Evolutionary conservation across 1,140 invertebrate species (phyloP).

Genomic region (Drosophila paulistorum): DNA sequence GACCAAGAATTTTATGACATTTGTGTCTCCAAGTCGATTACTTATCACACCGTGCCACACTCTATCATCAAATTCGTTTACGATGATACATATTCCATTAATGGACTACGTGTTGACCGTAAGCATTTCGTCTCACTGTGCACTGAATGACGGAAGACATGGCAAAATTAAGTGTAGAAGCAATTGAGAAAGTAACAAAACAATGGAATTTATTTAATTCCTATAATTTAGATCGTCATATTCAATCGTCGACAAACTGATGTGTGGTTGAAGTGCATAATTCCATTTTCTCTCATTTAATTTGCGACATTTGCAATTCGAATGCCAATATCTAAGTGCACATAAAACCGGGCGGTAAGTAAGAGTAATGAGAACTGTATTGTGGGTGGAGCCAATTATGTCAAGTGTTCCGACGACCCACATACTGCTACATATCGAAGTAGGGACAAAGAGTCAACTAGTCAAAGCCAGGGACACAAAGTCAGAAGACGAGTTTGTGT

Average conservation of each 20-base stretch:
- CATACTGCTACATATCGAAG: not conserved
- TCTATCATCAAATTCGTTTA: too few species aligned
- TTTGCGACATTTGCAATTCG: slow-evolving; percentile 2
- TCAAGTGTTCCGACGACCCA: not conserved
- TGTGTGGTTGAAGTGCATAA: not conserved
- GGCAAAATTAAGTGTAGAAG: too few species aligned
- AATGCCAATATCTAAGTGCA: not conserved
- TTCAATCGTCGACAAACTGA: too few species aligned
- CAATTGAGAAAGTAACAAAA: too few species aligned
- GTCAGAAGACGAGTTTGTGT: not conserved
- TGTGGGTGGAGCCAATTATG: not conserved
- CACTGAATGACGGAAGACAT: too few species aligned
- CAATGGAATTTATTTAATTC: too few species aligned
- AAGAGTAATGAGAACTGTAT: not conserved
- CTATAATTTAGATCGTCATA: too few species aligned
- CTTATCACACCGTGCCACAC: not conserved
- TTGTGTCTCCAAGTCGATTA: not conserved
- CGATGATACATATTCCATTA: not conserved
- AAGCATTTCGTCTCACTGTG: not conserved
- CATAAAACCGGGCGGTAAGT: not conserved
- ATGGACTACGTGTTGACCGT: not conserved
- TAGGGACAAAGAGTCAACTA: too few species aligned
- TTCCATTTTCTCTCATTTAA: not conserved
- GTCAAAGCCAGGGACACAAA: not conserved
- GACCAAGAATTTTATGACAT: not conserved